phyloP scores from a whole-genome alignment of 2,888 invertebrate genomes.

The Phania funesta region DNA sequence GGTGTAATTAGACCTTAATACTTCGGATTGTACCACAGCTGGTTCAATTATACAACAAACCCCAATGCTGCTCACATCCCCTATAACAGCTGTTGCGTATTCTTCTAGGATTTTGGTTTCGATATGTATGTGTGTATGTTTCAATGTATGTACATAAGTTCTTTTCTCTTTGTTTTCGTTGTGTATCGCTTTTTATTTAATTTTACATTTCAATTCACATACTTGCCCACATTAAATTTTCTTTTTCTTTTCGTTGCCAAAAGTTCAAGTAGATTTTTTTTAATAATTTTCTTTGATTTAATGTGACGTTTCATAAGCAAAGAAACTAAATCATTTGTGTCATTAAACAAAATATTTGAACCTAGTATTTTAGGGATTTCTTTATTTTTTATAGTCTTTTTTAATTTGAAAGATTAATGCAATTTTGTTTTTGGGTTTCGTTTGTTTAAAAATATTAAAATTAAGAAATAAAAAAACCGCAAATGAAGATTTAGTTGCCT shows the following conservation, averaged over 20 bases:
- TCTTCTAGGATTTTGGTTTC: background rate
- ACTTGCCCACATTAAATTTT: no score
- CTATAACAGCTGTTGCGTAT: slow-evolving; percentile 36
- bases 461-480: background rate
- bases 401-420: slow-evolving; percentile 22
- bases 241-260: slow-evolving; percentile 37
- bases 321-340: slow-evolving; percentile 74
- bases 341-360: slow-evolving; percentile 73
- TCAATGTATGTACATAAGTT: background rate
- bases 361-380: background rate
- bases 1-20: no score
- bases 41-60: no score
- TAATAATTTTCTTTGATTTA: slow-evolving; percentile 57
- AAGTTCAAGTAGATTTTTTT: background rate
- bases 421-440: slow-evolving; percentile 23
- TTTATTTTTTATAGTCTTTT: background rate
- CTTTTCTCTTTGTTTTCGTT: background rate
- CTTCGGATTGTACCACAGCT: no score
- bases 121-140: no score
- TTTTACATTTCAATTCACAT: background rate
- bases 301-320: slow-evolving; percentile 66
- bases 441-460: slow-evolving; percentile 27
- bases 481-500: no score
- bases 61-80: slow-evolving; percentile 15
- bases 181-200: background rate